Evolutionary conservation across 2,113 vertebrate species (phyloP), one percentile per base, ranked within the genome.

Genomic region (Probosciger aterrimus): DNA sequence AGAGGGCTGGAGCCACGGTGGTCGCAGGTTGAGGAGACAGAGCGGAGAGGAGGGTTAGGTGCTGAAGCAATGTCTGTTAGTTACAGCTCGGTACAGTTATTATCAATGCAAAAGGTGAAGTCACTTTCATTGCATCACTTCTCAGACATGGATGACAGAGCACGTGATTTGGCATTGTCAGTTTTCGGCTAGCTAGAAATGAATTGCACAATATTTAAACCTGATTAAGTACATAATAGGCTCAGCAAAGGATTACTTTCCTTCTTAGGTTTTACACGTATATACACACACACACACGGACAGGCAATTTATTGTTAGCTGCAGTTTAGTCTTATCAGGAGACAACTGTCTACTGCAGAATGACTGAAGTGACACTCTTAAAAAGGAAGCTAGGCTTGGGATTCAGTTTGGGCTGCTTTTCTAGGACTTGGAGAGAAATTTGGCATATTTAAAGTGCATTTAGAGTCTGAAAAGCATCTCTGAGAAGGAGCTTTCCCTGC

Each of bases 171-270:
- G 96, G 93, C 93, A 92, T 69, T 93, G 85, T 87, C 60, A 85
- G 50, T 90, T 91, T 93, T 76, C 77, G 70, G 93, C 95, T 94
- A 97, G 93, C 92, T 86, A 82, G 28, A 87, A 89, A 92, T 79
- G 49, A 89, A 94, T 89, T 89, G 86, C 96, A 97, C 96, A 83
- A 94, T 92, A 95, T 88, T 96, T 89, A 84, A 96, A 96, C 95
- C 96, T 94, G 93, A 94, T 96, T 93, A 93, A 90, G 91, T 95
- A 96, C 93, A 92, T 93, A 69, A 87, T 76, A 96, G 93, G 82
- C 86, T 97, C 94, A 89, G 88, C 83, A 73, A 85, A 92, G 91
- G 93, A 90, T 96, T 91, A 92, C 83, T 89, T 95, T 92, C 92
- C 91, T 96, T 86, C 86, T 82, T 91, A 95, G 44, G 55, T 84